Evolutionary conservation across 1,140 invertebrate species (phyloP).

Genomic region (Caenorhabditis inopinata): DNA sequence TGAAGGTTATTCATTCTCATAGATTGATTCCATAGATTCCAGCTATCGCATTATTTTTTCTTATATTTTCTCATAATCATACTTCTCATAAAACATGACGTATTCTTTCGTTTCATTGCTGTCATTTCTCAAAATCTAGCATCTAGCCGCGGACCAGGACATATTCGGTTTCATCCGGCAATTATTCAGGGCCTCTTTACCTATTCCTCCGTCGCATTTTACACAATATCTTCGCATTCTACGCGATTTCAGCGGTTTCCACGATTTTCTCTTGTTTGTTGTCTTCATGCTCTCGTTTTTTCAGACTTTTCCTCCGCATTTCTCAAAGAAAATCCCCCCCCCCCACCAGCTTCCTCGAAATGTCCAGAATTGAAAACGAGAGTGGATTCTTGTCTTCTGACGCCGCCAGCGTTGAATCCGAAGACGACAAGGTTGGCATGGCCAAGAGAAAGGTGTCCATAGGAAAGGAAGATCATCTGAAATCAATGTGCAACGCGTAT

Average conservation of each 20-base stretch:
- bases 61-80: neutral
- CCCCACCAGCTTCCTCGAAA: neutral
- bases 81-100: neutral
- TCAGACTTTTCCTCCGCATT: neutral
- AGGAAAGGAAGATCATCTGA: constrained; percentile 20
- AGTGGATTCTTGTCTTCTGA: constrained; percentile 24
- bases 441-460: neutral
- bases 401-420: constrained; percentile 14
- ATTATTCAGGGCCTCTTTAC: neutral
- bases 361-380: constrained; percentile 5
- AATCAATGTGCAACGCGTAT: constrained; percentile 10
- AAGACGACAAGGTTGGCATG: constrained; percentile 2
- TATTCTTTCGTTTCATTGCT: neutral
- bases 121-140: neutral
- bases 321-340: no score
- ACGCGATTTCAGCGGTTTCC: neutral
- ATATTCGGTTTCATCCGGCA: constrained; percentile 32
- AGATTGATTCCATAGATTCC: constrained; percentile 32
- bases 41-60: neutral
- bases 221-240: no score
- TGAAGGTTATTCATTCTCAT: neutral
- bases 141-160: neutral
- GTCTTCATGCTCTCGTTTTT: neutral
- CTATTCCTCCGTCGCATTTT: neutral
- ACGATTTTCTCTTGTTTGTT: neutral